A percentile compares a stretch with the other conserved stretches of the same genome.
Evolutionary conservation across 2,797 vertebrate genomes (phyloP).

Genomic region (Agapornis canus): DNA sequence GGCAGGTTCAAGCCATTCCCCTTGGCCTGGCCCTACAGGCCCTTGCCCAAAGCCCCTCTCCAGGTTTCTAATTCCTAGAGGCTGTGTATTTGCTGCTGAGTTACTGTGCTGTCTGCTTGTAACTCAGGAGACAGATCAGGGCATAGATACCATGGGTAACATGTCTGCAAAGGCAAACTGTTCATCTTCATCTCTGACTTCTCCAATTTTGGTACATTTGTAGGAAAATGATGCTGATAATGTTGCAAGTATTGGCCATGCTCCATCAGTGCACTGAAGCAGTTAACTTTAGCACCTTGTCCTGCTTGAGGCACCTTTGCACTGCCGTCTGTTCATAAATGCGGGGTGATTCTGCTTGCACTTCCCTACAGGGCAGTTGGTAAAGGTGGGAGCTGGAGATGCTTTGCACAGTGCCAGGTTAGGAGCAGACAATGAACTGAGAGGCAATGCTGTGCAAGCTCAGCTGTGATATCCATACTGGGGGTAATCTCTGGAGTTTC

Average conservation of each 20-base stretch:
- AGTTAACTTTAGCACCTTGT: background rate
- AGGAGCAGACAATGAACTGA: background rate
- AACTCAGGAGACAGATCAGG: background rate
- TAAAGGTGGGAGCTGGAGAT: background rate
- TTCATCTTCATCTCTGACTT: background rate
- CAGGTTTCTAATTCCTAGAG: background rate
- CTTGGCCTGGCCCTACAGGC: background rate
- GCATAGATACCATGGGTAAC: rapidly evolving
- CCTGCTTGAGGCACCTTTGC: background rate
- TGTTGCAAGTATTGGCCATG: background rate
- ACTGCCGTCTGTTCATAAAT: background rate
- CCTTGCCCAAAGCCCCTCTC: background rate
- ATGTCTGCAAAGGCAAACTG: background rate
- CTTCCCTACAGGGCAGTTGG: background rate
- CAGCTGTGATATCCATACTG: background rate
- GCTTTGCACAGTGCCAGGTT: background rate
- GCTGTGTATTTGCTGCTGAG: background rate
- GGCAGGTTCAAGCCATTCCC: background rate
- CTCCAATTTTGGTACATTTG: background rate
- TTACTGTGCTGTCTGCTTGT: background rate
- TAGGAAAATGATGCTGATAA: background rate
- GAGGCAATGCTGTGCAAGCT: background rate
- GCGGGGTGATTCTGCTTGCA: background rate
- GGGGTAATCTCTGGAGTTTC: background rate
- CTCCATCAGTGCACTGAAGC: background rate